Base-by-base conservation (phyloP, 2,797 vertebrate genomes). In the Chloroceryle inda region DNA sequence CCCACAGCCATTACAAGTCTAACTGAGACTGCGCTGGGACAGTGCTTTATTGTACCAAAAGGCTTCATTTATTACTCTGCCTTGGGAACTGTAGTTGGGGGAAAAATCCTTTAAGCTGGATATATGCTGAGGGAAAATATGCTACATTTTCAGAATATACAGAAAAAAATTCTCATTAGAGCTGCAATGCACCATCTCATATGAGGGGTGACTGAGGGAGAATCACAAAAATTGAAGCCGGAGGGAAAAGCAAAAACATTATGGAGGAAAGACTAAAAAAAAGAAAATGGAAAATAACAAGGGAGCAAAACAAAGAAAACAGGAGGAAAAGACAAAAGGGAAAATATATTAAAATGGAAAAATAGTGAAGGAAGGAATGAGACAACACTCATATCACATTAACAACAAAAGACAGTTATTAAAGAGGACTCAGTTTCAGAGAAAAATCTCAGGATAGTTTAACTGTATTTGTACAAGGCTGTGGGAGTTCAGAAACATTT, bases 401-500 rank as follows among this genome's bases (percentile, higher is more conserved):
- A 53, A 55, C 58, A 87, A 33, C 31, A 64, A 58, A 40, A 71
- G 31, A 29, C 8, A 68, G 13, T 85, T 88, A 40, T 72, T 37
- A 93, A 76, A 76, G 22, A n/a, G 33, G 18, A 66, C 31, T 73
- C 16, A 20, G 40, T 71, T 85, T 71, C 37, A 33, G 66, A 53
- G 87, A 81, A 59, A 66, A 89, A 81, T 47, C 15, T 90, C 68
- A n/a, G 52, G 14, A 38, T 85, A 14, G 10, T 62, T 75, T 73
- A 90, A 73, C 22, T 84, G 55, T 69, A 44, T 86, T 89, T 91
- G 68, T 84, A 61, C 58, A 93, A 58, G 38, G 38, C 38, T 68
- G 47, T 85, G 78, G 75, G 84, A 85, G 35, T 88, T 69, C 66
- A 83, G 73, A 85, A 91, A 83, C n/a, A 85, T 84, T 92, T 93